phyloP scores from a whole-genome alignment of 2,888 invertebrate species.

The Xestoiulus laeticollis region DNA sequence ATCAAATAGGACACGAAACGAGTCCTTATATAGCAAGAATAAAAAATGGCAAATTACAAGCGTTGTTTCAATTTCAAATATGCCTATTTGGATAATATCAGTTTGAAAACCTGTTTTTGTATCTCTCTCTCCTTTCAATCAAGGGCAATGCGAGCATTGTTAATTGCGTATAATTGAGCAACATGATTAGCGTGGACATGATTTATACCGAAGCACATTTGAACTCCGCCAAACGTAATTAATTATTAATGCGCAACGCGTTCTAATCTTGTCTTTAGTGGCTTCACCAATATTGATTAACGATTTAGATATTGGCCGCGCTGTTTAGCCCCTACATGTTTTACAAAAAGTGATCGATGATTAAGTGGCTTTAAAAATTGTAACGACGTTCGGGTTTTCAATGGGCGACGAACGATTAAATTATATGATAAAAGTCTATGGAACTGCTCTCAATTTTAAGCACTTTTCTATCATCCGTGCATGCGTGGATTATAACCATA shows the following conservation, averaged over 20 bases:
- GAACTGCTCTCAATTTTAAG: not conserved
- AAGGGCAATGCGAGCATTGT: conserved; percentile 26
- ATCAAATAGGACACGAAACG: not conserved
- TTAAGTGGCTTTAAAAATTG: not conserved
- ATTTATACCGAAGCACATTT: conserved; percentile 16
- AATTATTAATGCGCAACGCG: conserved; percentile 26
- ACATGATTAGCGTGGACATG: conserved; percentile 26
- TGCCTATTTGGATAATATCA: not conserved
- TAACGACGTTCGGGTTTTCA: not conserved
- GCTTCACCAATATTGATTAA: conserved; percentile 26
- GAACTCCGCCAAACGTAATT: conserved; percentile 26
- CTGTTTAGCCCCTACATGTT: conserved; percentile 24
- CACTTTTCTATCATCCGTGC: not conserved
- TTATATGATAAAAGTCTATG: not conserved
- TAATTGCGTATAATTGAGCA: conserved; percentile 26
- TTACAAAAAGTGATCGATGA: conserved; percentile 1
- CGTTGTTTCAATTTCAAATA: not conserved
- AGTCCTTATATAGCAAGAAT: not conserved
- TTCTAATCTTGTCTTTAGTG: conserved; percentile 19
- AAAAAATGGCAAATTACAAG: not conserved
- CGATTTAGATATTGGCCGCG: conserved; percentile 2
- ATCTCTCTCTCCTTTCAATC: not conserved
- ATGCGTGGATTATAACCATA: too few species aligned
- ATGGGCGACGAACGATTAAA: too few species aligned
- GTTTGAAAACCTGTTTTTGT: not conserved